These are phyloP conservation scores for Heliconius ethilla DNA, from an alignment of 2,888 invertebrate species.

Conservation along the genomic window DNA sequence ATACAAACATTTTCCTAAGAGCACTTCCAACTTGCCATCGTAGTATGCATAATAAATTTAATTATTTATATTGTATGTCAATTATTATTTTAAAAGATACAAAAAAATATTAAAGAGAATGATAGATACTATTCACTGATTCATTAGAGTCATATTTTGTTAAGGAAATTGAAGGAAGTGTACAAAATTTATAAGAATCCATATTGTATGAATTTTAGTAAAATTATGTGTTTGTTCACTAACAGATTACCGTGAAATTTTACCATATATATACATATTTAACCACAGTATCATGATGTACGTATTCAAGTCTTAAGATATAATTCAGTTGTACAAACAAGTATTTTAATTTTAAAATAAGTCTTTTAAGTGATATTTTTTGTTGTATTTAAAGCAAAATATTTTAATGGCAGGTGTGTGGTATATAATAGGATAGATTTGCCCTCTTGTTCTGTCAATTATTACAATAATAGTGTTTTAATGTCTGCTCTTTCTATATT, in stretches of 20 bases:
- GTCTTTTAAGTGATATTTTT: neutral
- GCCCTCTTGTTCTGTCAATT: conserved; percentile 65
- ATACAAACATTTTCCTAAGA: neutral
- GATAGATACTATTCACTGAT: neutral
- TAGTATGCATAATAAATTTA: neutral
- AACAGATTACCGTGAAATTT: neutral
- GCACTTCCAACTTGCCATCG: neutral
- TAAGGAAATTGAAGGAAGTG: neutral
- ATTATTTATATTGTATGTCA: neutral
- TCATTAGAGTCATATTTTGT: neutral
- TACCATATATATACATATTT: conserved; percentile 2
- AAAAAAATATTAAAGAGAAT: neutral
- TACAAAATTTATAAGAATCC: neutral
- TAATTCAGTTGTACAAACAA: neutral
- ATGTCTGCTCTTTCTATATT: conserved; percentile 32
- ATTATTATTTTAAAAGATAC: neutral
- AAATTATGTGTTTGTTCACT: neutral
- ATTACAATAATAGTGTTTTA: conserved; percentile 20
- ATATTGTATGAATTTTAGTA: neutral
- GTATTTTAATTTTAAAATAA: neutral
- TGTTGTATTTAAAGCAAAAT: neutral
- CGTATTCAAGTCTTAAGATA: neutral
- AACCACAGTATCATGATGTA: neutral
- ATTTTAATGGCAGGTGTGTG: conserved; percentile 25
- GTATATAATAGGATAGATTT: conserved; percentile 51